Evolutionary conservation across 2,888 invertebrate genomes (phyloP).

Genomic region (Rhingia rostrata): DNA sequence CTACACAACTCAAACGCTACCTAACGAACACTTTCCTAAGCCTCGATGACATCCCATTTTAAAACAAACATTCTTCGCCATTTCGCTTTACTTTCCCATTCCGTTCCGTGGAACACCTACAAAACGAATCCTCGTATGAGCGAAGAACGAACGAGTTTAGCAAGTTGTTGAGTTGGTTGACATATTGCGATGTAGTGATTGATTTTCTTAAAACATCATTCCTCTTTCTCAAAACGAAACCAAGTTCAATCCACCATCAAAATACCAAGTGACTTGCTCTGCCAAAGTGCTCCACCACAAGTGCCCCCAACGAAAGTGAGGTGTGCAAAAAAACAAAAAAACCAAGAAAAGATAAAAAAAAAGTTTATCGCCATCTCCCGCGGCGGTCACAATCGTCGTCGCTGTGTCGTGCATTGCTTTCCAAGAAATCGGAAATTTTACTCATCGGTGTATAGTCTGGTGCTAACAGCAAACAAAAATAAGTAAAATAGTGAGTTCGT

Average conservation of each 20-base stretch:
- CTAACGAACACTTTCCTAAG: constrained; percentile 1
- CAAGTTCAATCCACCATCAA: constrained; percentile 61
- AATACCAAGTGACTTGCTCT: constrained; percentile 24
- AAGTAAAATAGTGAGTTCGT: constrained; percentile 29
- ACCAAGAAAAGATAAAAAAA: constrained; percentile 1
- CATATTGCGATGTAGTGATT: constrained; percentile 75
- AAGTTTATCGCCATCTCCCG: constrained; percentile 63
- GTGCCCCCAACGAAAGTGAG: constrained; percentile 48
- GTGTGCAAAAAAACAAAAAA: constrained; percentile 48
- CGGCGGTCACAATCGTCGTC: constrained; percentile 61
- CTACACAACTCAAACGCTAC: not conserved
- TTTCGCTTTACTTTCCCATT: constrained; percentile 6
- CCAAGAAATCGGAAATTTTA: constrained; percentile 61
- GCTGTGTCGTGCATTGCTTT: constrained; percentile 56
- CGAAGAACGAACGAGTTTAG: constrained; percentile 74
- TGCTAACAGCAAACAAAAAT: constrained; percentile 26
- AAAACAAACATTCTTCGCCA: not conserved
- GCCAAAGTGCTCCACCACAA: constrained; percentile 63
- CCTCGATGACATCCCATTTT: not conserved
- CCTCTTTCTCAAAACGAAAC: constrained; percentile 61
- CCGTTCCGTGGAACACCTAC: constrained; percentile 31
- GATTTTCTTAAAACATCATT: constrained; percentile 68
- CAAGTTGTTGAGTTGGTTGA: constrained; percentile 75
- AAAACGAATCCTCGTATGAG: constrained; percentile 64
- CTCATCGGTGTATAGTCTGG: constrained; percentile 45